Conservation (phyloP, 2,888 invertebrate species). For the Ennomos fuscantarius region DNA sequence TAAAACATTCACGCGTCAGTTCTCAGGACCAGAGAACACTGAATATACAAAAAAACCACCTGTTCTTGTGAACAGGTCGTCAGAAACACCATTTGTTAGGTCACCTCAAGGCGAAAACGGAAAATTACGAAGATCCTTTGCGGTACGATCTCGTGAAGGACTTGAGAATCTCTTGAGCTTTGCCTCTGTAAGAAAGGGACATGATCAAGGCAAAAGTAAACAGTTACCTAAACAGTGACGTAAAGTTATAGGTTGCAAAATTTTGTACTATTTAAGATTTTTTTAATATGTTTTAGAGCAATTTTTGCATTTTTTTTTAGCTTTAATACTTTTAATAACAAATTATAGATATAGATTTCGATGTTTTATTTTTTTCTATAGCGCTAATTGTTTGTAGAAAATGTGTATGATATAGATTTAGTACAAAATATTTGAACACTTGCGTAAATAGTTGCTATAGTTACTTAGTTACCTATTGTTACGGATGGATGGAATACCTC, state of each 20-base stretch:
- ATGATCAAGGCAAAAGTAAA: constrained; percentile 62
- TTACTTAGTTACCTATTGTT: background rate
- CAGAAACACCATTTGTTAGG: constrained; percentile 68
- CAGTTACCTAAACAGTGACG: constrained; percentile 46
- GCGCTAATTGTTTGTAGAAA: no score
- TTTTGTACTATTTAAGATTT: background rate
- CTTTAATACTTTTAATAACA: constrained; percentile 26
- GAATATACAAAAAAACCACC: constrained; percentile 41
- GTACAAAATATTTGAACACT: constrained; percentile 13
- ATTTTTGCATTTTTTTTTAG: constrained; percentile 43
- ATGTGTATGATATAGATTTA: no score
- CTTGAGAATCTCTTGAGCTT: constrained; percentile 75
- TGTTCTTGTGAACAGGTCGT: constrained; percentile 52
- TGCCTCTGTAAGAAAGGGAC: constrained; percentile 62
- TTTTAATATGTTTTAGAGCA: background rate
- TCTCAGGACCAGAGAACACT: constrained; percentile 59
- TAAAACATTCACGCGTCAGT: constrained; percentile 52
- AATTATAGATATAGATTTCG: no score
- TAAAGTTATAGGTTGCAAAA: constrained; percentile 2
- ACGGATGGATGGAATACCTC: no score
- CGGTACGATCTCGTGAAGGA: constrained; percentile 77
- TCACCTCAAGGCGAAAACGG: constrained; percentile 65
- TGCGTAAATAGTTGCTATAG: constrained; percentile 24
- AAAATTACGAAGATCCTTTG: constrained; percentile 75
- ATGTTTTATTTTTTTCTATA: no score